Percentiles rank a stretch among this genome's conserved stretches.
Evolutionary conservation across 2,797 vertebrate species (phyloP).

Genomic region (Neostethus bicornis): DNA sequence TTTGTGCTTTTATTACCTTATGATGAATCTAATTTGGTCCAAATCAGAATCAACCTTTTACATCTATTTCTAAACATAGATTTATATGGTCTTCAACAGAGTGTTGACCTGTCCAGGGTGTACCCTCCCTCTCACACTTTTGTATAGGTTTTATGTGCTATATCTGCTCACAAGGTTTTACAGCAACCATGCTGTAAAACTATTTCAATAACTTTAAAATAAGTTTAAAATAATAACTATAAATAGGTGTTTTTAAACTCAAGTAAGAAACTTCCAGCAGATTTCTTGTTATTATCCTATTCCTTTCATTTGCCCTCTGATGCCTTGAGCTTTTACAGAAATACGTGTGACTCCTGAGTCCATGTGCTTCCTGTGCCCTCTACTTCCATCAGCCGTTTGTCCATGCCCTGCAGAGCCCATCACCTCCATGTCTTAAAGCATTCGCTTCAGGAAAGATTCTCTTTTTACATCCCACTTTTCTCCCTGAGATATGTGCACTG

Average conservation of each 20-base stretch:
- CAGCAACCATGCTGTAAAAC: too few species aligned
- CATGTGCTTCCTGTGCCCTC: neutral
- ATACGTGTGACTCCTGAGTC: neutral
- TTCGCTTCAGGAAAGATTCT: constrained; percentile 24
- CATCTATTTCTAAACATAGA: too few species aligned
- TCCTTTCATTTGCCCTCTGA: neutral
- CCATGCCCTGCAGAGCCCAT: neutral
- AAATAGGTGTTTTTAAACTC: too few species aligned
- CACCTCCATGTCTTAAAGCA: constrained; percentile 20
- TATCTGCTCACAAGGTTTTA: too few species aligned
- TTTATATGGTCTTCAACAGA: too few species aligned
- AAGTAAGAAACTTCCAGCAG: neutral
- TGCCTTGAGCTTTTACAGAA: neutral
- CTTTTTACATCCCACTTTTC: constrained; percentile 27
- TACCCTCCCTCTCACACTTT: too few species aligned
- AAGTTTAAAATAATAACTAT: too few species aligned
- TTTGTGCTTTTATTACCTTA: neutral
- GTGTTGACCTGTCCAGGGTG: too few species aligned
- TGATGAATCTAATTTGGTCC: too few species aligned
- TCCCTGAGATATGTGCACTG: constrained; percentile 14
- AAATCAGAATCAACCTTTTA: too few species aligned
- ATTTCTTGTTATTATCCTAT: neutral
- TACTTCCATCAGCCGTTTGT: neutral
- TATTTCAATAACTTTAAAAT: too few species aligned
- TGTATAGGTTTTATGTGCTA: too few species aligned